Conservation (phyloP, 2,797 vertebrate genomes). For the Lerista edwardsae region DNA sequence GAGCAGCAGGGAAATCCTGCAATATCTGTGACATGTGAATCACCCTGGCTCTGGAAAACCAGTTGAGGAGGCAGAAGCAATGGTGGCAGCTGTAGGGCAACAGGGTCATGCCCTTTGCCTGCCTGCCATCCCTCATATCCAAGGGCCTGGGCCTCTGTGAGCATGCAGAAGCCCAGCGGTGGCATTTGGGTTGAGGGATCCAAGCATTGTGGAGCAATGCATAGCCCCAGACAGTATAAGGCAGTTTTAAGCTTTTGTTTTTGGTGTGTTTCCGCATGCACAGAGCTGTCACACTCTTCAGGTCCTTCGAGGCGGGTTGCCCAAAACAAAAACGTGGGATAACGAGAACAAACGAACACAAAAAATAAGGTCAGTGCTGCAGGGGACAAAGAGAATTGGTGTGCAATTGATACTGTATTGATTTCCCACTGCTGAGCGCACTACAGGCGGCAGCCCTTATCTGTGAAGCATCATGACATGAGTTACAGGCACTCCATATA, state of each 20-base stretch:
- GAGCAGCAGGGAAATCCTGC: no score
- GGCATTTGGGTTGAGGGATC: no score
- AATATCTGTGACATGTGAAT: no score
- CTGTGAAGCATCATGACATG: background rate
- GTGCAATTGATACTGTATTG: slow-evolving; percentile 4
- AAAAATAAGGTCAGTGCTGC: background rate
- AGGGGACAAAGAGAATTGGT: slow-evolving; percentile 1
- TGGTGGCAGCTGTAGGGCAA: no score
- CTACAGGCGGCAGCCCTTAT: background rate
- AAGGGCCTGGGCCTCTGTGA: no score
- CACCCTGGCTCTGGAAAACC: no score
- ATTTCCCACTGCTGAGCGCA: background rate
- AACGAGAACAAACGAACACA: background rate
- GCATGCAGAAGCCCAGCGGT: no score
- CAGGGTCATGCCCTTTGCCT: no score
- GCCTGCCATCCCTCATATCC: no score
- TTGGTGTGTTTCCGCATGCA: background rate
- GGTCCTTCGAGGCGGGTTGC: background rate
- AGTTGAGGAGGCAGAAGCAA: no score
- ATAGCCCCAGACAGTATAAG: background rate
- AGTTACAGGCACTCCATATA: slow-evolving; percentile 9
- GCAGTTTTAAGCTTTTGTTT: background rate
- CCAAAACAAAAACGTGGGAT: background rate
- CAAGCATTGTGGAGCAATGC: no score
- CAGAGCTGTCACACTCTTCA: background rate